phyloP scores from a whole-genome alignment of 2,113 vertebrate species.

The Cephalopterus ornatus region DNA sequence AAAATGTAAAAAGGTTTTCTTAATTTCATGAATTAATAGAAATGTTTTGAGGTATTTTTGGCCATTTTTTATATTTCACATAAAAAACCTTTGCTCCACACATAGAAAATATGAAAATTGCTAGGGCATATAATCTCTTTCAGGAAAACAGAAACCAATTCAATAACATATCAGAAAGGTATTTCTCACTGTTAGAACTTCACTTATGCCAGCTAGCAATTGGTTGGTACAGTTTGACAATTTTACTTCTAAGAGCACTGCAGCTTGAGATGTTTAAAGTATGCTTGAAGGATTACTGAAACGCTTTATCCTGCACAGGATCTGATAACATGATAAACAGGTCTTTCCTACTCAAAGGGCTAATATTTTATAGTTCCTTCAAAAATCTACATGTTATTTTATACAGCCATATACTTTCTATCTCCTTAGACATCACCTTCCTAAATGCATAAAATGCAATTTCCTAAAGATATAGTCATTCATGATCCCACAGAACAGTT shows the following conservation, averaged over 20 bases:
- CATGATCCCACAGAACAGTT: constrained; percentile 51
- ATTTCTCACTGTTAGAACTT: constrained; percentile 64
- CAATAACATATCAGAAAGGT: constrained; percentile 48
- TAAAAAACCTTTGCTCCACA: constrained; percentile 72
- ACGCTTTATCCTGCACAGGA: neutral
- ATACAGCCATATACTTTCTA: constrained; percentile 19
- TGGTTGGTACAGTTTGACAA: neutral
- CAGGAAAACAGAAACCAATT: constrained; percentile 73
- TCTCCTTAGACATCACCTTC: constrained; percentile 33
- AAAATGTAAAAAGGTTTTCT: constrained; percentile 84
- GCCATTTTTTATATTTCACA: constrained; percentile 77
- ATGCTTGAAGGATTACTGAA: neutral
- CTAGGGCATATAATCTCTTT: constrained; percentile 82
- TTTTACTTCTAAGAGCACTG: constrained; percentile 23
- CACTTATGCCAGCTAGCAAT: constrained; percentile 22
- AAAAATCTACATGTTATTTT: constrained; percentile 60
- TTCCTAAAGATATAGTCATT: constrained; percentile 39
- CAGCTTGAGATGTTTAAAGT: constrained; percentile 9
- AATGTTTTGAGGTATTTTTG: constrained; percentile 88
- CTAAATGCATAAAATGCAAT: constrained; percentile 50
- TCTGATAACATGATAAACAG: constrained; percentile 21
- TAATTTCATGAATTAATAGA: constrained; percentile 97
- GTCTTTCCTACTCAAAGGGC: constrained; percentile 40
- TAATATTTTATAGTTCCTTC: constrained; percentile 48
- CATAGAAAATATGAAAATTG: constrained; percentile 86